Evolutionary conservation across 1,140 invertebrate genomes (phyloP), one percentile per base, ranked within the genome.

Genomic region (Trachymyrmex septentrionalis): DNA sequence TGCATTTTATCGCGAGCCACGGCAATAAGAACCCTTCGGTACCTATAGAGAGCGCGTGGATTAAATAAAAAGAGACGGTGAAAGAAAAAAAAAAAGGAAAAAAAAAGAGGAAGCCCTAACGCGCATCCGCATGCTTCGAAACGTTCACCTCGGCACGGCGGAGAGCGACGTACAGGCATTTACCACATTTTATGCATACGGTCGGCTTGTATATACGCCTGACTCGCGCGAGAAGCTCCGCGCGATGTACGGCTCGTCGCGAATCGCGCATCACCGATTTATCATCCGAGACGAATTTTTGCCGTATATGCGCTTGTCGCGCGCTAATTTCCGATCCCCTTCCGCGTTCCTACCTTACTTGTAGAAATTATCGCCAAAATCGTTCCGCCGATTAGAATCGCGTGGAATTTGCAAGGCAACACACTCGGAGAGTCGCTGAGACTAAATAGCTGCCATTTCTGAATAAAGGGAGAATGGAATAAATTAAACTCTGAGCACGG

Each of bases 101-200:
- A 30, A 10, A 34, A 44, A 44, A 44, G 38, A 48, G 59, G 44
- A 73, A 63, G 2, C 12, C 14, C 38, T 73, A 73, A 61, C 80
- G 80, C 80, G 55, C 38, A 84, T 84, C 69, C 80, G 80, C 80
- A 73, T 84, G 69, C 80, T 61, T 82, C 53, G 80, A 73, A 72
- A 82, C 67, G 80, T 55, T 82, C 67, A 67, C 55, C 55, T 73
- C 80, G 59, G 59, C 38, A 34, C 24, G 57, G 16, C n/a, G 50
- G 21, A 69, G 48, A 69, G n/a, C 61, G 78, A 50, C 55, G 80
- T 84, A 73, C 16, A 73, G 21, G 80, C 55, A 73, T 84, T 84
- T 84, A 73, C 80, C 50, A 73, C 24, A 73, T 84, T 82, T 82
- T 82, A 82, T 73, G 80, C 80, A 82, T 82, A 82, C 66, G 14